A percentile compares a stretch with the other conserved stretches of the same genome.
These are phyloP conservation scores for Leptinotarsa texana DNA, from an alignment of 1,140 invertebrate genomes.

Conservation along the genomic window DNA sequence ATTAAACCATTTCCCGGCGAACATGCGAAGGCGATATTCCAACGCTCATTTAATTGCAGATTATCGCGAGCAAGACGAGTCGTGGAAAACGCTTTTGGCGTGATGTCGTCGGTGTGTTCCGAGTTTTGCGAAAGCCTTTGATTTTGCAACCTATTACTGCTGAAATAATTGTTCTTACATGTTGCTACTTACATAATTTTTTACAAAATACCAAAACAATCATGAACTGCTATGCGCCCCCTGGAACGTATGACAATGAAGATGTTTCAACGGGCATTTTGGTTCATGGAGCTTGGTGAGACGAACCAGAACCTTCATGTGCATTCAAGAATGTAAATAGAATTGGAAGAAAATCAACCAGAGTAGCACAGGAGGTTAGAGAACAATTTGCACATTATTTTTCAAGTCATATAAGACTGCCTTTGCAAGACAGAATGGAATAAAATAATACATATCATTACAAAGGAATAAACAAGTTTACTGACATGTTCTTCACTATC, in stretches of 20 bases:
- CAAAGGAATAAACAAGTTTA: conserved; percentile 13
- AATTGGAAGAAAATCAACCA: conserved; percentile 15
- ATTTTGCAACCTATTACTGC: conserved; percentile 43
- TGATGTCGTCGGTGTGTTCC: conserved; percentile 37
- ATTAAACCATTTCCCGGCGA: conserved; percentile 53
- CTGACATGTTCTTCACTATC: conserved; percentile 8
- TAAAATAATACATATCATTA: conserved; percentile 15
- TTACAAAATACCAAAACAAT: conserved; percentile 39
- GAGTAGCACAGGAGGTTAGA: conserved; percentile 9
- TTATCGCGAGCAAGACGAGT: conserved; percentile 48
- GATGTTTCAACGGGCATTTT: conserved; percentile 1
- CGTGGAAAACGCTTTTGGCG: conserved; percentile 54
- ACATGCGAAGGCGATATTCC: conserved; percentile 35
- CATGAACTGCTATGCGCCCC: conserved; percentile 29
- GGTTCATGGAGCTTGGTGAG: conserved; percentile 9
- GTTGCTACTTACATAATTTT: conserved; percentile 40
- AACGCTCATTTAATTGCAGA: conserved; percentile 51
- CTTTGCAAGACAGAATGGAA: conserved; percentile 21
- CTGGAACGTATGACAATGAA: conserved; percentile 17
- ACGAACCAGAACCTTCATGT: conserved; percentile 12
- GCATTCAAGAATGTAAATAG: conserved; percentile 6
- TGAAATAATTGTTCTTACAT: conserved; percentile 40
- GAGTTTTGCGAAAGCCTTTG: conserved; percentile 44
- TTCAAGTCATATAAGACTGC: conserved; percentile 15
- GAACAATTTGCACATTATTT: conserved; percentile 24